These are phyloP conservation scores for Xanthostigma xanthostigma DNA, from an alignment of 2,888 invertebrate species.

Conservation along the genomic window DNA sequence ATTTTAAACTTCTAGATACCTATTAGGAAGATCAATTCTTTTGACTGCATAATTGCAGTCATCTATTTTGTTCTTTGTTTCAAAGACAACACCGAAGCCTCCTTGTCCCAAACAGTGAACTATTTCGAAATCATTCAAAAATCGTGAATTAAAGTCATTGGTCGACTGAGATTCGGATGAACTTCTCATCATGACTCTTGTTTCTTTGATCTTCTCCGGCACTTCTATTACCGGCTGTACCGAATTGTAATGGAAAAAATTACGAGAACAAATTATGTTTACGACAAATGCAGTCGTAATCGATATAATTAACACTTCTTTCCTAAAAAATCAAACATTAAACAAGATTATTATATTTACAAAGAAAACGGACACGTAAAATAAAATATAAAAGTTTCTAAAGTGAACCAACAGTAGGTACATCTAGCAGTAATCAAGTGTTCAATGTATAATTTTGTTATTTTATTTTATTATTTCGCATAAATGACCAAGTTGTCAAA, in stretches of 20 bases:
- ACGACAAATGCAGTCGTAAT: conserved; percentile 54
- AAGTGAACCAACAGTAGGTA: too few relatives aligned
- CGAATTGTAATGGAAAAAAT: conserved; percentile 1
- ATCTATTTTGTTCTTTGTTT: conserved; percentile 86
- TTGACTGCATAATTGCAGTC: conserved; percentile 92
- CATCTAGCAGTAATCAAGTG: too few relatives aligned
- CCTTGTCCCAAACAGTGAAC: conserved; percentile 72
- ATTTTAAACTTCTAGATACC: conserved; percentile 28
- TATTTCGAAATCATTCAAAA: conserved; percentile 71
- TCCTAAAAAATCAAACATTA: conserved; percentile 33
- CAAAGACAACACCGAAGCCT: conserved; percentile 94
- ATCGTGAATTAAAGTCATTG: conserved; percentile 42
- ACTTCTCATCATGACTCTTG: not conserved
- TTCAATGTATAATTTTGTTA: too few relatives aligned
- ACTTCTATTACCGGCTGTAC: conserved; percentile 14
- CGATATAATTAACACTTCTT: conserved; percentile 63
- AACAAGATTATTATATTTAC: too few relatives aligned
- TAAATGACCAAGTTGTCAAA: too few relatives aligned
- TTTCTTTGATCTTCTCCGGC: conserved; percentile 8
- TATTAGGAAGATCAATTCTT: conserved; percentile 71
- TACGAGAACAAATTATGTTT: conserved; percentile 45
- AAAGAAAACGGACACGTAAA: too few relatives aligned
- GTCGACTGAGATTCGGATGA: conserved; percentile 1
- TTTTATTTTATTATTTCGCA: too few relatives aligned
- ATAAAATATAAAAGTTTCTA: too few relatives aligned